These are phyloP conservation scores for Merluccius polli DNA, from an alignment of 2,797 vertebrate genomes.

Conservation along the genomic window DNA sequence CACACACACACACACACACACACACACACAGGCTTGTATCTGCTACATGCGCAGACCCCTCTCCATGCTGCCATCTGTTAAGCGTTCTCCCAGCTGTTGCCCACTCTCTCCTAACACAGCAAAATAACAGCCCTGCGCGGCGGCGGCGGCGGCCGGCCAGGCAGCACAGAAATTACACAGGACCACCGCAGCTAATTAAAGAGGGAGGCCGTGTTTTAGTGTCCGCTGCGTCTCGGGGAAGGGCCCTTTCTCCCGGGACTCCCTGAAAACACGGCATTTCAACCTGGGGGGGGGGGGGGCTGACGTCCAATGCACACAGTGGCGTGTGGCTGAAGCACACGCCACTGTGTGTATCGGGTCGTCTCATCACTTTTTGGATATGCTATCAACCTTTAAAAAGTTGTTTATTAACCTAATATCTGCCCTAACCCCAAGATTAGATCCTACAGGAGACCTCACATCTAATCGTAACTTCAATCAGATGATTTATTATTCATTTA, in stretches of 20 bases:
- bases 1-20: constrained; percentile 19
- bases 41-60: constrained; percentile 34
- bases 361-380: too few species aligned
- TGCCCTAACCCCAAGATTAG: too few species aligned
- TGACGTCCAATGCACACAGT: too few species aligned
- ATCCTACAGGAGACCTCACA: too few species aligned
- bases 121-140: constrained; percentile 57
- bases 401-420: too few species aligned
- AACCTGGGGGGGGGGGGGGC: too few species aligned
- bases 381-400: too few species aligned
- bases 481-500: too few species aligned
- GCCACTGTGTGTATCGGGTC: too few species aligned
- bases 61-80: constrained; percentile 61
- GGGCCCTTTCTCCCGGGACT: constrained; percentile 4
- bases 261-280: too few species aligned
- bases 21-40: constrained; percentile 49
- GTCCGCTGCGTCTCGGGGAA: constrained; percentile 28
- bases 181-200: constrained; percentile 55
- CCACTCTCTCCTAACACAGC: constrained; percentile 57
- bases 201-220: constrained; percentile 35
- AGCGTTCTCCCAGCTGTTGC: constrained; percentile 70
- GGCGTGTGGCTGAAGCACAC: too few species aligned
- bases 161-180: constrained; percentile 56
- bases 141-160: constrained; percentile 56
- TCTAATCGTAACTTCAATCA: too few species aligned